phyloP scores from a whole-genome alignment of 2,797 vertebrate genomes.

The Poecilia picta region DNA sequence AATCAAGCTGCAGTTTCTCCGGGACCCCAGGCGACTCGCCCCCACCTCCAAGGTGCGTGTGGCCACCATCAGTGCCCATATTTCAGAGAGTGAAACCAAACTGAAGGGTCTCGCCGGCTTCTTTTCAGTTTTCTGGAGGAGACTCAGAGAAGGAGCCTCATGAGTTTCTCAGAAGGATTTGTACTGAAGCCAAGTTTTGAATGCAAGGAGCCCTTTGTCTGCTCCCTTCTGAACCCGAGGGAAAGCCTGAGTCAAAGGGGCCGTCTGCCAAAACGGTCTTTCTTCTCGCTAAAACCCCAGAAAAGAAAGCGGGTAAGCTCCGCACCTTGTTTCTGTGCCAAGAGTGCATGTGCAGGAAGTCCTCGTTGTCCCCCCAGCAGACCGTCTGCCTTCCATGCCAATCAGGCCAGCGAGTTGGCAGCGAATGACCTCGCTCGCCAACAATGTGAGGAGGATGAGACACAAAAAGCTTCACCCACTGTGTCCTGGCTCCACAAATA shows the following conservation, averaged over 20 bases:
- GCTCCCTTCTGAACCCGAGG: constrained; percentile 68
- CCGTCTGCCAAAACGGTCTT: constrained; percentile 69
- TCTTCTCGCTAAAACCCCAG: constrained; percentile 66
- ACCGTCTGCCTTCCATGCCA: constrained; percentile 56
- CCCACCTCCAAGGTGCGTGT: constrained; percentile 46
- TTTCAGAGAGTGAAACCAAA: constrained; percentile 49
- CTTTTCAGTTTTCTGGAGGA: constrained; percentile 63
- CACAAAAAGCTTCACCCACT: constrained; percentile 51
- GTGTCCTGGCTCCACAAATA: constrained; percentile 38
- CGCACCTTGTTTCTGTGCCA: constrained; percentile 64
- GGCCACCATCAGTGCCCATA: constrained; percentile 50
- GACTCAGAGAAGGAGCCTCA: constrained; percentile 45
- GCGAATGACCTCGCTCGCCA: constrained; percentile 64
- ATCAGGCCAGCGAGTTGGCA: constrained; percentile 70
- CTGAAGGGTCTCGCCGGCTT: constrained; percentile 45
- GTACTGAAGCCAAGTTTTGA: constrained; percentile 64
- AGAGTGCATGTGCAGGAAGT: constrained; percentile 71
- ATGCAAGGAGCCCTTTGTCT: constrained; percentile 67
- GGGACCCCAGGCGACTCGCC: constrained; percentile 50
- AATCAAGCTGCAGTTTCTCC: constrained; percentile 49
- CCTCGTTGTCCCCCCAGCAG: constrained; percentile 59
- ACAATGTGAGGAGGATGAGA: constrained; percentile 61
- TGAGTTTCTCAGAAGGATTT: constrained; percentile 60
- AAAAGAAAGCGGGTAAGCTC: constrained; percentile 66
- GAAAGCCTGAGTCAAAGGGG: constrained; percentile 61